Base-by-base conservation (phyloP, 2,888 invertebrate species). In the Meiosimyza decipiens region DNA sequence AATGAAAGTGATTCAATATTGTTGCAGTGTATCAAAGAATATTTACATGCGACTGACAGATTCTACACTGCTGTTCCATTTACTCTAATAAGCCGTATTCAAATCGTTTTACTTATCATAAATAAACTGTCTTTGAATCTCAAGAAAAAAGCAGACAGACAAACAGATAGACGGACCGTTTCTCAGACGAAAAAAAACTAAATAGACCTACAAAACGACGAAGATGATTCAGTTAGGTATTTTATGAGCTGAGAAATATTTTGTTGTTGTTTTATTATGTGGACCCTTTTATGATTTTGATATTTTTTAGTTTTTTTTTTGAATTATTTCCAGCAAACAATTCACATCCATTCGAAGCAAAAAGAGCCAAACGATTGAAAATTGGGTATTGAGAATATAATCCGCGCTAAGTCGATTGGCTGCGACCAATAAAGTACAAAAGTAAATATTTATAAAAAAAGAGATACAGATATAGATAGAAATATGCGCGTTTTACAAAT, bases 51-150 rank as follows among this genome's bases (percentile, higher is more conserved):
- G 28, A 57, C 28, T 13, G 12, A 57, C 22, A 13, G 22, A 28
- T 13, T 40, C 57, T 57, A 11, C 28, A 28, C 22, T 11, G 18
- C 11, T 51, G 50, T 51, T 51, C 55, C 49, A 67, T 49, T 47
- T 47, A 57, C 57, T 68, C 59, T 68, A 68, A 68, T 59, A 59
- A 68, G 59, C 68, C 63, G 54, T 62, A 57, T 70, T 62, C 51
- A 33, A 18, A 54, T 52, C 70, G 52, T 79, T 78, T 81, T 82
- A 80, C 82, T 82, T 82, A 81, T 81, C 82, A 80, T 82, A 81
- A 82, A 82, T 82, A 82, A 82, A 81, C 81, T 81, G 80, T 82
- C 82, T 81, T 79, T 77, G 82, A 82, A 82, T 82, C 82, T 82
- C 80, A 28, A 28, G 28, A 28, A 28, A 81, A 82, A 81, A 74